phyloP scores from a whole-genome alignment of 1,140 invertebrate species.

The Magallana gigas region DNA sequence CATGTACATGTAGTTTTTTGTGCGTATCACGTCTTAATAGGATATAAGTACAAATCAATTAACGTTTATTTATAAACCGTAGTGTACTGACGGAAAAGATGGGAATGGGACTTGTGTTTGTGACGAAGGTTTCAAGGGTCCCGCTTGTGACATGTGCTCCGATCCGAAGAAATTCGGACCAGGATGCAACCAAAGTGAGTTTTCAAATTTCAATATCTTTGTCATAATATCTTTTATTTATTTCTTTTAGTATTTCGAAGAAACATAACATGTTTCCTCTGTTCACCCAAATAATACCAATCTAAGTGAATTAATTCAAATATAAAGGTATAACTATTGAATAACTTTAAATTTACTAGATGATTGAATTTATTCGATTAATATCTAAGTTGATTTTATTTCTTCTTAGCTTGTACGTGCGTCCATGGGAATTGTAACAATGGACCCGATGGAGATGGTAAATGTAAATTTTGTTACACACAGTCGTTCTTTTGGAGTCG shows the following conservation, averaged over 20 bases:
- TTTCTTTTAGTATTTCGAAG: too few relatives aligned
- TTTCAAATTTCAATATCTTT: neutral
- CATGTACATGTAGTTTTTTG: too few relatives aligned
- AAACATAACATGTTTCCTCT: too few relatives aligned
- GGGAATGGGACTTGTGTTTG: constrained; percentile 68
- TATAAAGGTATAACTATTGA: too few relatives aligned
- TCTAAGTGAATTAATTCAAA: too few relatives aligned
- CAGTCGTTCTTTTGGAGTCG: neutral
- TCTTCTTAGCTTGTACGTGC: constrained; percentile 67
- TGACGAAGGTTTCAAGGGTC: constrained; percentile 61
- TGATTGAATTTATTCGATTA: too few relatives aligned
- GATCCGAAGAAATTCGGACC: constrained; percentile 65
- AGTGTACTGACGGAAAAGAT: constrained; percentile 67
- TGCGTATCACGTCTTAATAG: too few relatives aligned
- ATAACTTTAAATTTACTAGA: too few relatives aligned
- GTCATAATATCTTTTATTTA: too few relatives aligned
- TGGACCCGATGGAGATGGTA: constrained; percentile 62
- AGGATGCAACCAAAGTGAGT: constrained; percentile 68
- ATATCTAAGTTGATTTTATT: neutral
- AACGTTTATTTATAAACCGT: constrained; percentile 11
- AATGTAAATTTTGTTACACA: constrained; percentile 54
- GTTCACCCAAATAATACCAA: too few relatives aligned
- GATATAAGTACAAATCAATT: too few relatives aligned
- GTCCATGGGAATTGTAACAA: constrained; percentile 67
- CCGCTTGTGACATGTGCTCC: constrained; percentile 63